Conservation (phyloP, 2,888 invertebrate genomes). For the Cancer borealis region DNA sequence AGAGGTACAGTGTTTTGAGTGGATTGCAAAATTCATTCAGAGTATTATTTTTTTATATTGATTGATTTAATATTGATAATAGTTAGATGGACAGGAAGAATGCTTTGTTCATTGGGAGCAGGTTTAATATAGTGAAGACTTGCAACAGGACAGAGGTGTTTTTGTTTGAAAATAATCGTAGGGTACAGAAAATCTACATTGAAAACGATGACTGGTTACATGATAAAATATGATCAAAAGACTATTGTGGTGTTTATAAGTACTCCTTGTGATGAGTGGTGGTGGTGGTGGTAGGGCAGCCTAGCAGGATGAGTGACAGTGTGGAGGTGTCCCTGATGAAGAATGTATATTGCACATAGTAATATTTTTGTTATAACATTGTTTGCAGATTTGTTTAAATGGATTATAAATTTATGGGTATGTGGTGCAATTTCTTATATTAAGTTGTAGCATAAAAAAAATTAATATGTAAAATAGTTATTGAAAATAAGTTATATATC, state of each 20-base stretch:
- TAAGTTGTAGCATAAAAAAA: not conserved
- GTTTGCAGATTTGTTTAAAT: not conserved
- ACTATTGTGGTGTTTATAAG: not conserved
- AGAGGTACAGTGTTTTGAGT: constrained; percentile 7
- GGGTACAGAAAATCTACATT: not conserved
- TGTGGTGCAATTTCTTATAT: constrained; percentile 22
- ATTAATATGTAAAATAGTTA: not conserved
- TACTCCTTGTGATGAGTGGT: constrained; percentile 2
- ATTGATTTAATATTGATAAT: constrained; percentile 35
- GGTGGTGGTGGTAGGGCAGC: not conserved
- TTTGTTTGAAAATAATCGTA: not conserved
- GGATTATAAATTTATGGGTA: constrained; percentile 15
- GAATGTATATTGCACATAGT: constrained; percentile 36
- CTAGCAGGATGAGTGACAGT: not conserved
- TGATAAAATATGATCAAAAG: not conserved
- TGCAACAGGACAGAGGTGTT: not conserved
- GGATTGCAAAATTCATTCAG: not conserved
- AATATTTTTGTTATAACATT: constrained; percentile 35
- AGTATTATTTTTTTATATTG: constrained; percentile 42
- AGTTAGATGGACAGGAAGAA: not conserved
- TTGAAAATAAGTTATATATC: not conserved
- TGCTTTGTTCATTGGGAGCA: not conserved
- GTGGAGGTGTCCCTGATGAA: not conserved
- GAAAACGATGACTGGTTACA: not conserved
- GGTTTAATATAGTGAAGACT: not conserved